These are phyloP conservation scores for Gastrophryne carolinensis DNA, from an alignment of 2,797 vertebrate species.

Conservation along the genomic window DNA sequence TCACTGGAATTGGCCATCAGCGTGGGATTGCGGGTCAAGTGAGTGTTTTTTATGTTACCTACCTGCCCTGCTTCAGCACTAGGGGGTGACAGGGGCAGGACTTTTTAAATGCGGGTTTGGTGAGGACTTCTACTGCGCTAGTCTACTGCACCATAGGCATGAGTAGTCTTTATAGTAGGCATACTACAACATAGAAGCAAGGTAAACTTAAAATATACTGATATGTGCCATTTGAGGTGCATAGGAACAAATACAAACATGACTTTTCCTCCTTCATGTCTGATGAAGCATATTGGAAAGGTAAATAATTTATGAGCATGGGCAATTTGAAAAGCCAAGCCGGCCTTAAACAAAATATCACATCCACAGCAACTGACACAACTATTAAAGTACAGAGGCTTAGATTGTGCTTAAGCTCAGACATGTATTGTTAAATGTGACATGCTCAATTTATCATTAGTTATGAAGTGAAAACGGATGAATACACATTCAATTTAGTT, in stretches of 20 bases:
- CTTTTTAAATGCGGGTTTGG: too few relatives aligned
- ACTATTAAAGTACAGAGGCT: slow-evolving; percentile 67
- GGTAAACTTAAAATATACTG: too few relatives aligned
- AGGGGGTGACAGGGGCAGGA: too few relatives aligned
- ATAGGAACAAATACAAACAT: not conserved
- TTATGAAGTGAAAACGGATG: slow-evolving; percentile 96
- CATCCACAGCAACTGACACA: slow-evolving; percentile 68
- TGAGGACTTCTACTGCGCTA: too few relatives aligned
- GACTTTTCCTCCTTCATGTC: not conserved
- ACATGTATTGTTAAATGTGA: slow-evolving; percentile 91
- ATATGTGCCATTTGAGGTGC: not conserved
- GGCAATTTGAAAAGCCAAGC: slow-evolving; percentile 54
- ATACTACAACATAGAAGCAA: too few relatives aligned
- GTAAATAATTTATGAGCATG: slow-evolving; percentile 7
- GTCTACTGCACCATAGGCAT: too few relatives aligned
- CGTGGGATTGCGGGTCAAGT: too few relatives aligned
- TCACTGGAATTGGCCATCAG: too few relatives aligned
- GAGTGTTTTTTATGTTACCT: too few relatives aligned
- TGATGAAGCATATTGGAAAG: not conserved
- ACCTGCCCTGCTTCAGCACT: too few relatives aligned
- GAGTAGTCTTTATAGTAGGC: too few relatives aligned
- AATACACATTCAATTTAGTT: slow-evolving; percentile 99
- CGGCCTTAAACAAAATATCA: slow-evolving; percentile 64
- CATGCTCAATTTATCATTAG: slow-evolving; percentile 99
- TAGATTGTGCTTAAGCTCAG: slow-evolving; percentile 78